These are phyloP conservation scores for Heteromurus nitidus DNA, from an alignment of 2,888 invertebrate genomes.

Conservation along the genomic window DNA sequence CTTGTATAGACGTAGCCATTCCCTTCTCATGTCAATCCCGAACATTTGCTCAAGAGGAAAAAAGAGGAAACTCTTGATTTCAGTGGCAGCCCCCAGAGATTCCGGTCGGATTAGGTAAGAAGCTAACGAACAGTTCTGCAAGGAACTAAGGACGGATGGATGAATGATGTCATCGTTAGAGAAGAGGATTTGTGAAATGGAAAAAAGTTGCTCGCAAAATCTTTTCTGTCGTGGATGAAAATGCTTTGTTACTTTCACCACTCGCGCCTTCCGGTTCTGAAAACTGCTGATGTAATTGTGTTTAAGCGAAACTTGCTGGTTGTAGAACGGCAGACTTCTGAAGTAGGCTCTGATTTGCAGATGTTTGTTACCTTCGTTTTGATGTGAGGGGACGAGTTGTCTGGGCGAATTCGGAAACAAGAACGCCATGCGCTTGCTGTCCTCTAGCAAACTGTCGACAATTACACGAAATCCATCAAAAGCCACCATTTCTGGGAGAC, in stretches of 20 bases:
- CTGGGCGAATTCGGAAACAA: no score
- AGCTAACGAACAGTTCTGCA: constrained; percentile 14
- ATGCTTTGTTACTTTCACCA: not conserved
- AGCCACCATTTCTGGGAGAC: not conserved
- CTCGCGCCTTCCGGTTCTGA: not conserved
- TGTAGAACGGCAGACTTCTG: not conserved
- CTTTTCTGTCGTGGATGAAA: not conserved
- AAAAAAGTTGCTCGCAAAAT: not conserved
- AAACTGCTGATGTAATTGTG: not conserved
- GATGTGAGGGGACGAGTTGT: no score
- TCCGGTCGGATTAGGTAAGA: no score
- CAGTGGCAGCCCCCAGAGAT: no score
- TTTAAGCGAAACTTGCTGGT: not conserved
- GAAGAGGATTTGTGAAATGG: constrained; percentile 10
- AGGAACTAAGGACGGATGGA: not conserved
- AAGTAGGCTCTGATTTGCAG: constrained; percentile 25
- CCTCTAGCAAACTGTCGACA: constrained; percentile 40
- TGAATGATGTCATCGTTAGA: no score
- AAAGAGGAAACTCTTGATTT: no score
- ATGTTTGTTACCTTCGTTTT: no score
- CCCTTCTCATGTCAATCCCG: no score
- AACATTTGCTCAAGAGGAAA: no score
- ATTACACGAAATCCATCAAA: constrained; percentile 59
- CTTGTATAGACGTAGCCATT: no score
- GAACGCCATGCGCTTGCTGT: constrained; percentile 25